Conservation (phyloP, 2,797 vertebrate genomes). For the Paguma larvata region DNA sequence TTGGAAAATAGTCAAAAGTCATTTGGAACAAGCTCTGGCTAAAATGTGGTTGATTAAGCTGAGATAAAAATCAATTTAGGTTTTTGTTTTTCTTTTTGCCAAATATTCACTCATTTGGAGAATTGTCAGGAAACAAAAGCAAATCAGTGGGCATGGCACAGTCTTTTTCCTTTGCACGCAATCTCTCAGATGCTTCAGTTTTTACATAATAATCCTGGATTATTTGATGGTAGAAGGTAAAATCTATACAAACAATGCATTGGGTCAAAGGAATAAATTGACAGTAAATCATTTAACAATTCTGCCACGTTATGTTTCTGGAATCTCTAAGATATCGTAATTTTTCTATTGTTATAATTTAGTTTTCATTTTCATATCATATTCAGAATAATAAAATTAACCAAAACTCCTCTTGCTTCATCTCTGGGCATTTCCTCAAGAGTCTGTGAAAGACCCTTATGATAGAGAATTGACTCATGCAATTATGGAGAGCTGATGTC, state of each 20-base stretch:
- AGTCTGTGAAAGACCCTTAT: not conserved
- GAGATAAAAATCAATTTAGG: conserved; percentile 61
- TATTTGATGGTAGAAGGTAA: not conserved
- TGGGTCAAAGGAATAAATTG: not conserved
- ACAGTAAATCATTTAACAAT: not conserved
- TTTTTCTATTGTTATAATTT: not conserved
- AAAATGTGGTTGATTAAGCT: conserved; percentile 56
- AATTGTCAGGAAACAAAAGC: conserved; percentile 55
- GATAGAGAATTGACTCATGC: not conserved
- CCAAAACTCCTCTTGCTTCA: not conserved
- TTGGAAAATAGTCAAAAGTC: conserved; percentile 52
- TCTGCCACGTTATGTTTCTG: not conserved
- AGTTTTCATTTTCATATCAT: conserved; percentile 23
- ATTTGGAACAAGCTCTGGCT: conserved; percentile 47
- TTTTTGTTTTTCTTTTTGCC: not conserved
- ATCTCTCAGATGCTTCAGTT: not conserved
- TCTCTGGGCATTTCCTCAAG: not conserved
- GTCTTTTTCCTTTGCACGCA: not conserved
- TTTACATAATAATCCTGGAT: not conserved
- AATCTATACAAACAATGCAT: not conserved
- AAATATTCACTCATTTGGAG: not conserved
- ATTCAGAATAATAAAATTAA: conserved; percentile 16
- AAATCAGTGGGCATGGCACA: not conserved
- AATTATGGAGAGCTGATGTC: not conserved
- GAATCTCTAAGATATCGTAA: not conserved